Conservation (phyloP, 2,888 invertebrate genomes). For the Noctuana brunneofusca region DNA sequence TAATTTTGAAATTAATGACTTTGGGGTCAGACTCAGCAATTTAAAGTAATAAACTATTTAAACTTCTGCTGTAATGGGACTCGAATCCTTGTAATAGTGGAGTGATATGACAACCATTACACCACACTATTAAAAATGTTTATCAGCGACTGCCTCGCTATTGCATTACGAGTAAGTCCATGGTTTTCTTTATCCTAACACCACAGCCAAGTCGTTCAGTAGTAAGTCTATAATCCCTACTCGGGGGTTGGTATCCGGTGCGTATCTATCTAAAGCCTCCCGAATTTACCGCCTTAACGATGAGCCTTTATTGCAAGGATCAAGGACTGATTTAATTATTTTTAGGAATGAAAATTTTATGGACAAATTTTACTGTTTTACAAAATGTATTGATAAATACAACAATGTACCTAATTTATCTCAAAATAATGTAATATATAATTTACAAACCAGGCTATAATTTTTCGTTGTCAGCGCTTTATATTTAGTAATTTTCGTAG, state of each 20-base stretch:
- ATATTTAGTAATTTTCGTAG: too few species aligned
- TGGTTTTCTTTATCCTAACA: constrained; percentile 14
- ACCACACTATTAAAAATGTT: background rate
- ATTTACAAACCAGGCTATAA: too few species aligned
- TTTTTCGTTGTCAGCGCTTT: too few species aligned
- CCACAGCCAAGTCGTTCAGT: constrained; percentile 15
- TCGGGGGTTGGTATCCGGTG: constrained; percentile 9
- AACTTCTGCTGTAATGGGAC: too few species aligned
- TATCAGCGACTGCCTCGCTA: background rate
- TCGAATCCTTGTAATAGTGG: too few species aligned
- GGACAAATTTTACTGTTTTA: background rate
- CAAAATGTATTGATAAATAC: too few species aligned
- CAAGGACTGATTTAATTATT: constrained; percentile 13
- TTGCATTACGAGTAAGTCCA: background rate
- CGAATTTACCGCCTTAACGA: constrained; percentile 20
- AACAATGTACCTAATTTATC: too few species aligned
- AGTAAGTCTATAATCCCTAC: constrained; percentile 17
- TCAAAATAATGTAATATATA: too few species aligned
- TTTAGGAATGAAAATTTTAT: background rate
- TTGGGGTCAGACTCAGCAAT: too few species aligned
- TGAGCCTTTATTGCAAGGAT: constrained; percentile 14
- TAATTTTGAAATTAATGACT: too few species aligned
- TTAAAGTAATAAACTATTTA: too few species aligned
- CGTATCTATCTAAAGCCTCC: constrained; percentile 19
- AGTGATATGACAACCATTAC: too few species aligned